Evolutionary conservation across 2,797 vertebrate species (phyloP).

Genomic region (Lates japonicus): DNA sequence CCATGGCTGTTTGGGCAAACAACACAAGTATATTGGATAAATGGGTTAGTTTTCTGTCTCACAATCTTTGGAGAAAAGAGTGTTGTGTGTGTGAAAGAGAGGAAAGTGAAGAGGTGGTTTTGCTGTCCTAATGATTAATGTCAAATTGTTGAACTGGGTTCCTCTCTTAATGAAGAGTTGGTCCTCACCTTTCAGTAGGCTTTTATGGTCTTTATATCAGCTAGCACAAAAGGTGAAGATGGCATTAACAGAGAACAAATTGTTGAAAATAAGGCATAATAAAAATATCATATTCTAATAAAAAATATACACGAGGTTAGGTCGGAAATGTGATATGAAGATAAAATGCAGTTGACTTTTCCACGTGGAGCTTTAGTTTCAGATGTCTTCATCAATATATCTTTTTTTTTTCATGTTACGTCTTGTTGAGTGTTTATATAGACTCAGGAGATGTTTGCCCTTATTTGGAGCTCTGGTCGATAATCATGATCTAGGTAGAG

Average conservation of each 20-base stretch:
- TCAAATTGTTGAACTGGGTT: constrained; percentile 3
- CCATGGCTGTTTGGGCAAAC: constrained; percentile 62
- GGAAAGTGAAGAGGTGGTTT: neutral
- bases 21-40: constrained; percentile 52
- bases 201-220: neutral
- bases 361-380: neutral
- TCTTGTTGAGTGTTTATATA: constrained; percentile 14
- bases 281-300: neutral
- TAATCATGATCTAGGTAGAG: constrained; percentile 62
- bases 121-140: neutral
- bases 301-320: neutral
- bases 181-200: neutral
- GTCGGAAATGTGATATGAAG: neutral
- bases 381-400: neutral
- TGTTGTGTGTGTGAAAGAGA: neutral
- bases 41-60: constrained; percentile 59
- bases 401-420: constrained; percentile 3
- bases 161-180: constrained; percentile 1
- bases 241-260: neutral
- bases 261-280: constrained; percentile 19
- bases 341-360: neutral
- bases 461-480: constrained; percentile 50
- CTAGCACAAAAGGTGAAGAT: neutral
- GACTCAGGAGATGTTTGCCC: constrained; percentile 2
- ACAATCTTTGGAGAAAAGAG: constrained; percentile 18